phyloP scores from a whole-genome alignment of 2,888 invertebrate genomes.

The Lymantria monacha region DNA sequence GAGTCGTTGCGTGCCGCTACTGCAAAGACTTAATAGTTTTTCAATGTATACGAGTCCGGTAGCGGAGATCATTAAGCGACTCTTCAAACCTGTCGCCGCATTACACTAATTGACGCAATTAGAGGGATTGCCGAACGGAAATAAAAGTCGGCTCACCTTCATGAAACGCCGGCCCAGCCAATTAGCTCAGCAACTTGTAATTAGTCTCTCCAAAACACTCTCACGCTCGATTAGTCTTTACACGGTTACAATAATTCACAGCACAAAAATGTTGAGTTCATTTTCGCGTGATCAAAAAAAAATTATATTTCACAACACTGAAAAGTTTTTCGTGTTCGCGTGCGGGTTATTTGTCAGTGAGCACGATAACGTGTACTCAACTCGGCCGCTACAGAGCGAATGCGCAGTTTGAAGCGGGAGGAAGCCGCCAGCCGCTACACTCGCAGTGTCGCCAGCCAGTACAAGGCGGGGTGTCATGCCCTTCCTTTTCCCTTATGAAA shows the following conservation, averaged over 20 bases:
- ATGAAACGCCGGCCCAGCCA: slow-evolving; percentile 79
- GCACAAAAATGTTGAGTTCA: slow-evolving; percentile 61
- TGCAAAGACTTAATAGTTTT: slow-evolving; percentile 51
- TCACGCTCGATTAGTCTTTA: slow-evolving; percentile 57
- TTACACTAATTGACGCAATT: slow-evolving; percentile 82
- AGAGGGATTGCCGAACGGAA: slow-evolving; percentile 82
- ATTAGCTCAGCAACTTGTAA: slow-evolving; percentile 77
- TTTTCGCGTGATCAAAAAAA: slow-evolving; percentile 42
- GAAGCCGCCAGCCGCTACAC: slow-evolving; percentile 25
- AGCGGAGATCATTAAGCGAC: slow-evolving; percentile 73
- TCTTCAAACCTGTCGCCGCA: slow-evolving; percentile 80
- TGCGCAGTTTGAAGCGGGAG: slow-evolving; percentile 55
- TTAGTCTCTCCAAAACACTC: slow-evolving; percentile 72
- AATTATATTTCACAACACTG: slow-evolving; percentile 57
- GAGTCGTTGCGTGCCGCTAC: slow-evolving; percentile 19
- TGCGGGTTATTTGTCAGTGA: slow-evolving; percentile 21
- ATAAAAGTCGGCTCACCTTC: slow-evolving; percentile 82
- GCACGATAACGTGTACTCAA: slow-evolving; percentile 51
- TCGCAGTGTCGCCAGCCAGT: slow-evolving; percentile 21
- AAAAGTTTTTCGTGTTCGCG: slow-evolving; percentile 79
- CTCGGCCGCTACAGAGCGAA: slow-evolving; percentile 63
- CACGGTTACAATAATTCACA: slow-evolving; percentile 60
- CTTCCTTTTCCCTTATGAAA: slow-evolving; percentile 70
- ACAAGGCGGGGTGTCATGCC: slow-evolving; percentile 65
- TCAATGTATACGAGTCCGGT: slow-evolving; percentile 50